Percentiles rank a stretch among this genome's conserved stretches.
Evolutionary conservation across 1,140 invertebrate genomes (phyloP).

Genomic region (Nebria ingens): DNA sequence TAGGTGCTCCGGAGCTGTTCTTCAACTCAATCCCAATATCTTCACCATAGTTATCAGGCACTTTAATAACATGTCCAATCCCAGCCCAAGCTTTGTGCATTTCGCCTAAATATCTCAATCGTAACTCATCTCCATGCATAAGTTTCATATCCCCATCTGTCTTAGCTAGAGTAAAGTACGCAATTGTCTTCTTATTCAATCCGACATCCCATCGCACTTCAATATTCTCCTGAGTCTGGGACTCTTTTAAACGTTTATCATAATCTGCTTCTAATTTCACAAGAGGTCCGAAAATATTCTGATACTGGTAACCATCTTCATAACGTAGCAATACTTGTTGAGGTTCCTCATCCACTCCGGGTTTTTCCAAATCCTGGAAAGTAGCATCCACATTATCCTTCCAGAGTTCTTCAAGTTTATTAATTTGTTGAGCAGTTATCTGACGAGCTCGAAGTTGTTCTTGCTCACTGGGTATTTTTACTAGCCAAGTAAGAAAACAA

Average conservation of each 20-base stretch:
- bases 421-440: constrained; percentile 93
- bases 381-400: constrained; percentile 96
- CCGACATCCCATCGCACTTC: constrained; percentile 98
- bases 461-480: constrained; percentile 91
- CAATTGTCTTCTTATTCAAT: constrained; percentile 95
- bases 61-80: constrained; percentile 95
- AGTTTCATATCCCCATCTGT: constrained; percentile 97
- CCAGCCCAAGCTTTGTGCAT: constrained; percentile 89
- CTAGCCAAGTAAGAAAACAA: constrained; percentile 91
- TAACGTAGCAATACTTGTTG: constrained; percentile 81
- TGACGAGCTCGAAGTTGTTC: constrained; percentile 91
- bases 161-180: constrained; percentile 95
- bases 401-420: constrained; percentile 97
- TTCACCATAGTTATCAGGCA: constrained; percentile 97
- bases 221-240: constrained; percentile 97
- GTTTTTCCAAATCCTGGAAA: constrained; percentile 95
- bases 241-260: constrained; percentile 96
- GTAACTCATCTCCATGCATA: constrained; percentile 98
- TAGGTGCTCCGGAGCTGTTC: constrained; percentile 77
- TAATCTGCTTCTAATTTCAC: constrained; percentile 98
- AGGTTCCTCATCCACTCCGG: constrained; percentile 94
- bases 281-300: constrained; percentile 95
- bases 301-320: constrained; percentile 98
- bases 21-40: constrained; percentile 97
- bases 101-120: constrained; percentile 88